Evolutionary conservation across 2,888 invertebrate genomes (phyloP), one percentile per base, ranked within the genome.

Genomic region (Norana najaformis): DNA sequence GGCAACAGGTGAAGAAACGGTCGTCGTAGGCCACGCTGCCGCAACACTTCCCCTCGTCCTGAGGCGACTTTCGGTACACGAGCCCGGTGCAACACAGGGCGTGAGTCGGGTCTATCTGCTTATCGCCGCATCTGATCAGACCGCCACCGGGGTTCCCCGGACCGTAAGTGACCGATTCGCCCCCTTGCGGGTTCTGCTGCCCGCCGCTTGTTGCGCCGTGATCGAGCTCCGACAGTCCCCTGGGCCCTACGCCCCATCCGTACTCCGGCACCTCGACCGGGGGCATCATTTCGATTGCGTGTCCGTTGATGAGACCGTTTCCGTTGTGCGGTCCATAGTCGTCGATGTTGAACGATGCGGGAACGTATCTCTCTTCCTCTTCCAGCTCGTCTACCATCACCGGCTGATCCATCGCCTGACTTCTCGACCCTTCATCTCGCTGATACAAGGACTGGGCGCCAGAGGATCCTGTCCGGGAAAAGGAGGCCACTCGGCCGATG

Each of bases 21-120:
- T 85, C 85, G 23, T 85, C 85, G 36, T 85, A 85, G 85, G 85
- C 85, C 36, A 85, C 85, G 85, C 85, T 85, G 85, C 85, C 85
- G 85, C 85, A 85, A 37, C 85, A 85, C 85, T 85, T 85, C 0
- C 36, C 85, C 85, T 35, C 13, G 85, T 85, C 85, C 85, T 85
- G n/a, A 20, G 37, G 35, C 13, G 85, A 36, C 34, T 85, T 85
- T 1, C 85, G 85, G 85, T 36, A 85, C 20, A 85, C 85, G 36
- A 85, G 36, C 16, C 36, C 85, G 36, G 34, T 37, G 85, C 85
- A 85, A 23, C 85, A 85, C 5, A 85, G 36, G 14, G 13, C 35
- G 85, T 85, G 16, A 0, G 20, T 16, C 35, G 85, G 36, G 36
- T 85, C 85, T 14, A 85, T 85, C 85, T 85, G 85, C 37, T 36